These are phyloP conservation scores for Illadopsis cleaveri DNA, from an alignment of 2,113 vertebrate genomes.

Conservation along the genomic window DNA sequence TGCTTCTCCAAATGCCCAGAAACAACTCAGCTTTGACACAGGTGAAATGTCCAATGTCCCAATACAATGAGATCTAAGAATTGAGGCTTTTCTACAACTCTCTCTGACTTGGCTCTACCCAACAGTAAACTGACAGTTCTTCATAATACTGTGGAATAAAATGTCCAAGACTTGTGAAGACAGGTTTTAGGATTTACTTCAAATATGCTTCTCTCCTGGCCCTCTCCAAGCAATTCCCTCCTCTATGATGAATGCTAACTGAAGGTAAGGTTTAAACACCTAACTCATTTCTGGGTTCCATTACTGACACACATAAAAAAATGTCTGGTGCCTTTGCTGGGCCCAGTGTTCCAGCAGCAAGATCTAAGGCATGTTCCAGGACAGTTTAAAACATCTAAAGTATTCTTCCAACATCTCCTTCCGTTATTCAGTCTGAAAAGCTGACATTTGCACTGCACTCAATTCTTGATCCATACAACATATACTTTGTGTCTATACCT, in stretches of 20 bases:
- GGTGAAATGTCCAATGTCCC: not conserved
- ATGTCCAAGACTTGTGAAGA: not conserved
- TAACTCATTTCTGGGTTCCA: not conserved
- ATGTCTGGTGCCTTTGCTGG: not conserved
- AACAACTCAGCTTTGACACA: not conserved
- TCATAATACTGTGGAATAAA: not conserved
- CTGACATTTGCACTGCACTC: not conserved
- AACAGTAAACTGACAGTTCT: not conserved
- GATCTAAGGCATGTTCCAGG: not conserved
- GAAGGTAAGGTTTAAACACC: not conserved
- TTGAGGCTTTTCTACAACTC: not conserved
- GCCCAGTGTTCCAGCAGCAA: not conserved
- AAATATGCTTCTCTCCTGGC: not conserved
- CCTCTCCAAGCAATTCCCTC: not conserved
- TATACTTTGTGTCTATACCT: not conserved
- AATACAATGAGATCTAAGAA: not conserved
- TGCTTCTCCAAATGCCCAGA: not conserved
- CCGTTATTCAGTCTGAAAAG: not conserved
- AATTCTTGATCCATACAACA: not conserved
- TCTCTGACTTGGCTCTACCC: not conserved
- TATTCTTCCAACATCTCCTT: not conserved
- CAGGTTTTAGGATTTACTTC: not conserved
- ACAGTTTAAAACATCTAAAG: not conserved
- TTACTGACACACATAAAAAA: not conserved
- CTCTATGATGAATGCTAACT: not conserved